Conservation (phyloP, 2,113 vertebrate genomes). For the Grammomys dolichurus region DNA sequence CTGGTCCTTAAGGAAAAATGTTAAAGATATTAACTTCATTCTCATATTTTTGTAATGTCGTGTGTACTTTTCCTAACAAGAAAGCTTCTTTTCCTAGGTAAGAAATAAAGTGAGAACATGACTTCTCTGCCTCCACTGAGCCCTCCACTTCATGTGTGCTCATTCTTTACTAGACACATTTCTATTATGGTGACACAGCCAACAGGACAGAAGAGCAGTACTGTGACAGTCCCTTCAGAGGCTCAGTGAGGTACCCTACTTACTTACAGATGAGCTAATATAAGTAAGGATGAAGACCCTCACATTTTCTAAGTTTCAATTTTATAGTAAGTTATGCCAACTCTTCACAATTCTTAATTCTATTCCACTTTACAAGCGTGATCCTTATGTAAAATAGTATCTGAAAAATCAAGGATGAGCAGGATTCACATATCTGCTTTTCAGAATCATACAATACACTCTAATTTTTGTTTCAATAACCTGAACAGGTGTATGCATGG, state of each 20-base stretch:
- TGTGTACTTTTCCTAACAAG: constrained; percentile 54
- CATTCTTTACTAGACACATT: constrained; percentile 23
- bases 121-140: constrained; percentile 10
- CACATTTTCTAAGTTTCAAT: constrained; percentile 17
- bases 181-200: background rate
- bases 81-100: constrained; percentile 41
- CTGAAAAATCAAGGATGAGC: constrained; percentile 4
- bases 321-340: constrained; percentile 44
- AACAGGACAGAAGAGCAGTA: background rate
- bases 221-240: background rate
- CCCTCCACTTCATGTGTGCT: background rate
- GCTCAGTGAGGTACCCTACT: background rate
- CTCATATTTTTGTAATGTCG: constrained; percentile 72
- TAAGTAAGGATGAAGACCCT: background rate
- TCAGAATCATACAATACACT: constrained; percentile 40
- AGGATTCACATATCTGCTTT: constrained; percentile 16
- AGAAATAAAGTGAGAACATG: constrained; percentile 42
- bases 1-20: constrained; percentile 99
- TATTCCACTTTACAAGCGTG: background rate
- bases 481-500: background rate
- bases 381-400: background rate
- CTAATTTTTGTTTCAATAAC: constrained; percentile 49
- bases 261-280: background rate
- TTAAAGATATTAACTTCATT: constrained; percentile 90
- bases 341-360: background rate